Percentiles rank a stretch among this genome's conserved stretches.
These are phyloP conservation scores for Scaptomyza caliginosa DNA, from an alignment of 2,888 invertebrate species.

Conservation along the genomic window DNA sequence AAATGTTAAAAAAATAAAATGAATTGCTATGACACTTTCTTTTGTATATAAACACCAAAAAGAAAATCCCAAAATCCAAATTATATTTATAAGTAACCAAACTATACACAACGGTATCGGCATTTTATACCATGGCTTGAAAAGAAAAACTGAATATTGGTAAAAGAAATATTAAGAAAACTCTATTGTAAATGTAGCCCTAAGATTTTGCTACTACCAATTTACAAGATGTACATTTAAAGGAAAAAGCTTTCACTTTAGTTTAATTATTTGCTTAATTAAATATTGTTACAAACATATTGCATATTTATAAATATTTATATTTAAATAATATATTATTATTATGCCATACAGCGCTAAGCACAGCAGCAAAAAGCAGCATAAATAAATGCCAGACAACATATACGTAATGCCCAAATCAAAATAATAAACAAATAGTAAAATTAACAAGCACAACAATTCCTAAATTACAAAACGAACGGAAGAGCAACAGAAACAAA, in stretches of 20 bases:
- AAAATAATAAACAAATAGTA: constrained; percentile 42
- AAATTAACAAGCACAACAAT: constrained; percentile 39
- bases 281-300: constrained; percentile 76
- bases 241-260: constrained; percentile 77
- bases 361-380: constrained; percentile 39
- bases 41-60: constrained; percentile 64
- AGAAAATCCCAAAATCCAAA: constrained; percentile 37
- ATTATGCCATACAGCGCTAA: constrained; percentile 70
- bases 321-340: constrained; percentile 55
- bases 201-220: constrained; percentile 79
- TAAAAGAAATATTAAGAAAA: constrained; percentile 27
- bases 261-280: constrained; percentile 77
- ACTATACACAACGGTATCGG: constrained; percentile 49
- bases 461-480: constrained; percentile 20
- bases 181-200: constrained; percentile 69
- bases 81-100: constrained; percentile 58
- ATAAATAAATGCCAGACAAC: constrained; percentile 35
- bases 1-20: constrained; percentile 57
- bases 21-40: constrained; percentile 21
- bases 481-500: constrained; percentile 26
- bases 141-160: constrained; percentile 16
- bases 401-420: constrained; percentile 61
- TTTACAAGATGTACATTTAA: constrained; percentile 76
- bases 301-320: constrained; percentile 69
- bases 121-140: constrained; percentile 66